phyloP scores from a whole-genome alignment of 2,113 vertebrate species.

The Rattus norvegicus region GRCr8 NC_086023.1:130671001-130671500 shows the following conservation, averaged over 20 bases:
- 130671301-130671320: neutral
- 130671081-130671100: neutral
- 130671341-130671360: slow-evolving; percentile 33
- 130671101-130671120: neutral
- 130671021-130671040: neutral
- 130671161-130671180: slow-evolving; percentile 31
- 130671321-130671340: neutral
- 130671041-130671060: neutral
- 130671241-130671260: neutral
- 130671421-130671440: slow-evolving; percentile 1
- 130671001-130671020: neutral
- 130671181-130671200: neutral
- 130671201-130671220: slow-evolving; percentile 17
- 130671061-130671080: neutral
- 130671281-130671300: neutral
- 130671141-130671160: neutral
- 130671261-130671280: slow-evolving; percentile 2
- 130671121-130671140: slow-evolving; percentile 21
- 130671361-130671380: slow-evolving; percentile 10
- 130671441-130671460: neutral
- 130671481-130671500: slow-evolving; percentile 29
- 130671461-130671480: neutral
- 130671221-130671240: slow-evolving; percentile 40
- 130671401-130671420: neutral
- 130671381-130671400: slow-evolving; percentile 5